phyloP scores from a whole-genome alignment of 2,888 invertebrate genomes.

The Heliconius ethilla region DNA sequence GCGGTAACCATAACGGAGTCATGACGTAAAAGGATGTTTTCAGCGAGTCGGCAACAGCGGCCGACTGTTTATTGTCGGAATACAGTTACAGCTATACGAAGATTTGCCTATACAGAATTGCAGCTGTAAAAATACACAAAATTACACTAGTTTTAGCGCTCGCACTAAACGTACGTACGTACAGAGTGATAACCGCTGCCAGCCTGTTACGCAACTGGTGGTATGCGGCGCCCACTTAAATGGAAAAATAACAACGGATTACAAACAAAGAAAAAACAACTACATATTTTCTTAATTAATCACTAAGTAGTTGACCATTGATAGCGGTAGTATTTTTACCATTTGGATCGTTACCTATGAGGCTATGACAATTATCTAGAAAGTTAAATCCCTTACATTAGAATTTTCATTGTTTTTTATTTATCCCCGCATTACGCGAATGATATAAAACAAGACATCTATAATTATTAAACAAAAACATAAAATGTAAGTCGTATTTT shows the following conservation, averaged over 20 bases:
- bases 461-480: constrained; percentile 21
- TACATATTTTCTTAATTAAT: constrained; percentile 44
- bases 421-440: not conserved
- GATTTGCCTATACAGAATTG: constrained; percentile 70
- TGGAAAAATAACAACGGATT: constrained; percentile 53
- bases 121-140: constrained; percentile 78
- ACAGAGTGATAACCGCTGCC: constrained; percentile 57
- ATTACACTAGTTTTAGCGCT: constrained; percentile 66
- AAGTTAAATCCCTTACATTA: not conserved
- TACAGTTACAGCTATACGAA: constrained; percentile 72
- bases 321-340: constrained; percentile 1
- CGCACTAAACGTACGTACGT: constrained; percentile 61
- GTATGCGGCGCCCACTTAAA: constrained; percentile 53
- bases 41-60: constrained; percentile 73
- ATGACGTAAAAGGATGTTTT: constrained; percentile 83
- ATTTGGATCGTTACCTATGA: not conserved
- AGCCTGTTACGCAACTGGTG: constrained; percentile 57
- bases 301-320: constrained; percentile 36
- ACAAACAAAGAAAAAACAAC: constrained; percentile 48
- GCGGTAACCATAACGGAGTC: constrained; percentile 69
- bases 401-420: not conserved
- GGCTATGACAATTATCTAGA: not conserved
- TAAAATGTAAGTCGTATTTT: constrained; percentile 36
- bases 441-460: constrained; percentile 8
- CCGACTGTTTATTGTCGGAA: constrained; percentile 79